phyloP scores from a whole-genome alignment of 2,113 vertebrate species.

The Phoxinus phoxinus region DNA sequence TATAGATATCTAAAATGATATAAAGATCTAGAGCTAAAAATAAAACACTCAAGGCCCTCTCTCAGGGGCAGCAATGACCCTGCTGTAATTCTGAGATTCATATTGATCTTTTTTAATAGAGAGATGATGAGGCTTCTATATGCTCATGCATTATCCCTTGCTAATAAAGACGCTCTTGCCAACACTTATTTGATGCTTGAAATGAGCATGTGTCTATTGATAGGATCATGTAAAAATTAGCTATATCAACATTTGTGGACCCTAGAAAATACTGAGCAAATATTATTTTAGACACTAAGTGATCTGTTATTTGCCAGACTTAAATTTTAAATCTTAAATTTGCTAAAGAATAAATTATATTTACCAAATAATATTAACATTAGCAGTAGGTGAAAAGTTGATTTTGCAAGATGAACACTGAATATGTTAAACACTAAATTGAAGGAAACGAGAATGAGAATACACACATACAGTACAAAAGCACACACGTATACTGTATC shows the following conservation, averaged over 20 bases:
- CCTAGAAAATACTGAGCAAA: constrained; percentile 36
- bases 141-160: neutral
- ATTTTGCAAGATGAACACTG: neutral
- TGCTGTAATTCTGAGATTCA: neutral
- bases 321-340: too few relatives aligned
- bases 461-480: neutral
- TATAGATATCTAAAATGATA: neutral
- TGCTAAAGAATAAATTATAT: constrained; percentile 39
- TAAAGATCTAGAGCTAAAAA: neutral
- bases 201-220: constrained; percentile 9
- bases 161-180: constrained; percentile 9
- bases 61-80: neutral
- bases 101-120: constrained; percentile 8
- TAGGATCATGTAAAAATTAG: neutral
- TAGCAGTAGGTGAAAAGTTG: neutral
- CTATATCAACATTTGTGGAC: constrained; percentile 20
- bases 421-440: constrained; percentile 21
- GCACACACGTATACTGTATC: neutral
- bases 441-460: constrained; percentile 7
- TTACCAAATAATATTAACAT: constrained; percentile 10
- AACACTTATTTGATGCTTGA: constrained; percentile 31
- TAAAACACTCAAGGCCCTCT: neutral
- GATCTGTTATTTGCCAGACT: constrained; percentile 41
- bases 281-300: constrained; percentile 16
- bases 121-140: constrained; percentile 6